Conservation (phyloP, 2,888 invertebrate genomes). For the Aphidoletes aphidimyza region DNA sequence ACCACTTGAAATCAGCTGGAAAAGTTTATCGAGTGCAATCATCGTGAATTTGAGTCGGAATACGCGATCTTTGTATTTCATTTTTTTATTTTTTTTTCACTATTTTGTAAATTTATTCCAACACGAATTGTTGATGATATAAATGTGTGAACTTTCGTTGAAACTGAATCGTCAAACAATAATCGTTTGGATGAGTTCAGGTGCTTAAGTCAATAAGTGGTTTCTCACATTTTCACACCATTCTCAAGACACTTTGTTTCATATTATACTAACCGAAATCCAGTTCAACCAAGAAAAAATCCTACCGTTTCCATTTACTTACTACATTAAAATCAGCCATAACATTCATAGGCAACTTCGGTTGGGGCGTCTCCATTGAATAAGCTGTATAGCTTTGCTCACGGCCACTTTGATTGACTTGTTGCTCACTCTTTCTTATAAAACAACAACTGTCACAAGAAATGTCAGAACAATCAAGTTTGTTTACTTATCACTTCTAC, state of each 20-base stretch:
- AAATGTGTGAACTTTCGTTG: background rate
- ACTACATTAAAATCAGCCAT: too few relatives aligned
- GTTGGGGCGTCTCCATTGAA: background rate
- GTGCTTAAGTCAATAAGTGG: background rate
- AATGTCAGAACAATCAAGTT: background rate
- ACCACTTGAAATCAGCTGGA: slow-evolving; percentile 10
- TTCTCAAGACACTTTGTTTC: background rate
- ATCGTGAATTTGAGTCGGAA: background rate
- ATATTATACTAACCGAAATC: background rate
- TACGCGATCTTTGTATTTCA: background rate
- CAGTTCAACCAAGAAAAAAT: background rate
- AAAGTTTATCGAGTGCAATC: background rate
- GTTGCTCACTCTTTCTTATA: background rate
- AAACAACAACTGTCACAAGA: background rate
- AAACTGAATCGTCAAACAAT: background rate
- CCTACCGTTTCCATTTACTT: background rate
- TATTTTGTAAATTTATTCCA: background rate
- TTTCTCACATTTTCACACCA: background rate
- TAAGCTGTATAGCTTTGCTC: too few relatives aligned
- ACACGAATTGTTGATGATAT: background rate
- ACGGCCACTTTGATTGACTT: too few relatives aligned
- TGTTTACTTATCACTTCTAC: background rate
- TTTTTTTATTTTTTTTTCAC: background rate
- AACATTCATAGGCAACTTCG: too few relatives aligned
- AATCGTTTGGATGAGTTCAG: slow-evolving; percentile 16